These are phyloP conservation scores for Phataginus tricuspis DNA, from an alignment of 2,797 vertebrate genomes.

Conservation along the genomic window DNA sequence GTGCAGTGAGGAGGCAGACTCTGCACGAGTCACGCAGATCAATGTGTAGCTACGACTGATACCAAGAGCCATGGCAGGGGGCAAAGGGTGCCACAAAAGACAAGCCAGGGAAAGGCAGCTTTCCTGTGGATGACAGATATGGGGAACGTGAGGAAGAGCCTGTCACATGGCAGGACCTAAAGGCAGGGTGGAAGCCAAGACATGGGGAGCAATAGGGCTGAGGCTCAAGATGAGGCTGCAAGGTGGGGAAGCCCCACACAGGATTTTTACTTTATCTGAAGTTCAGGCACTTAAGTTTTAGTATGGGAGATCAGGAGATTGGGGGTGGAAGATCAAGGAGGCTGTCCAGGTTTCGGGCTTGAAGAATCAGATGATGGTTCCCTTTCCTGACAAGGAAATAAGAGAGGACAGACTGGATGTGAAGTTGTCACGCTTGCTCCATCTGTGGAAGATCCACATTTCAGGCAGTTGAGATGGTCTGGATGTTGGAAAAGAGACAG, in stretches of 20 bases:
- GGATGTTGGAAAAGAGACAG: background rate
- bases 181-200: background rate
- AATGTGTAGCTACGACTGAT: too few species aligned
- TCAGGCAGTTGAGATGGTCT: background rate
- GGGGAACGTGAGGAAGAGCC: background rate
- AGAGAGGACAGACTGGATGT: too few species aligned
- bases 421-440: background rate
- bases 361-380: background rate
- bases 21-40: rapidly evolving
- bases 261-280: background rate
- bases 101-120: background rate
- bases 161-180: too few species aligned
- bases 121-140: background rate
- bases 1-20: background rate
- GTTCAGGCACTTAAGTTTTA: background rate
- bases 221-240: background rate
- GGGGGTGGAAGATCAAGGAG: too few species aligned
- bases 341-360: background rate
- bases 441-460: background rate
- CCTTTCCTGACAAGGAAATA: background rate
- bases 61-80: rapidly evolving
- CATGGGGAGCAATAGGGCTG: rapidly evolving
- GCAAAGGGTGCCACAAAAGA: rapidly evolving
- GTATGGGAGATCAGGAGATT: too few species aligned
- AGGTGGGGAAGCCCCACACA: background rate